Evolutionary conservation across 64 coral and sea anemone genomes (phyloP).

Genomic region (Hydrozoanthus tunicans): DNA sequence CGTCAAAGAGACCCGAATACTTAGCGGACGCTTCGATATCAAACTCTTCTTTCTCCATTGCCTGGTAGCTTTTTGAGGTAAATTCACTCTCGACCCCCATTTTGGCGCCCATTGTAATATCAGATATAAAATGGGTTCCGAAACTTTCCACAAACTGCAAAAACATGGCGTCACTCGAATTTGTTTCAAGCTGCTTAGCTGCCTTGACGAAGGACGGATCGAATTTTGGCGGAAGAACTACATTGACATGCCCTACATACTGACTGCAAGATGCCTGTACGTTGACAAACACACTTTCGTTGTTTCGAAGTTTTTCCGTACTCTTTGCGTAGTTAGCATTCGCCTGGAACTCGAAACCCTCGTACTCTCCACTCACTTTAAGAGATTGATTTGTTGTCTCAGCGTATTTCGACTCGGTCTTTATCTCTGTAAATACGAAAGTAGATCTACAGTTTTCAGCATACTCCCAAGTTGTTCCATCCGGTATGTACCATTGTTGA

Average conservation of each 20-base stretch:
- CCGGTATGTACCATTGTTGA: no score
- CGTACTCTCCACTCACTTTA: background rate
- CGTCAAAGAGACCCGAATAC: no score
- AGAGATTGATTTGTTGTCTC: no score
- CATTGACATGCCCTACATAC: background rate
- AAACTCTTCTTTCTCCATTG: no score
- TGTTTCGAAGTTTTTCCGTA: background rate
- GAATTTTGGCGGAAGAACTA: background rate
- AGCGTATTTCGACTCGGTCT: no score
- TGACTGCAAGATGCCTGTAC: background rate
- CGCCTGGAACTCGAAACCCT: background rate
- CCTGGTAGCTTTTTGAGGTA: no score
- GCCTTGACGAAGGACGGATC: background rate
- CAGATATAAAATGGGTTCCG: background rate
- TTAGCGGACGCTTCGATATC: no score
- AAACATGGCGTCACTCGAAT: background rate
- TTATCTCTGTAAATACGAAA: no score
- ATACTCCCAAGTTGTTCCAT: no score
- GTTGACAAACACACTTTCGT: background rate
- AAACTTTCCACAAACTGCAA: background rate
- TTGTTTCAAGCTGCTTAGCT: background rate
- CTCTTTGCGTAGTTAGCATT: background rate
- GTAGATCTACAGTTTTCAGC: no score
- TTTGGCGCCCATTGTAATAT: background rate
- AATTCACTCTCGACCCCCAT: background rate